These are phyloP conservation scores for Spondyliosoma cantharus DNA, from an alignment of 2,797 vertebrate species.

Conservation along the genomic window DNA sequence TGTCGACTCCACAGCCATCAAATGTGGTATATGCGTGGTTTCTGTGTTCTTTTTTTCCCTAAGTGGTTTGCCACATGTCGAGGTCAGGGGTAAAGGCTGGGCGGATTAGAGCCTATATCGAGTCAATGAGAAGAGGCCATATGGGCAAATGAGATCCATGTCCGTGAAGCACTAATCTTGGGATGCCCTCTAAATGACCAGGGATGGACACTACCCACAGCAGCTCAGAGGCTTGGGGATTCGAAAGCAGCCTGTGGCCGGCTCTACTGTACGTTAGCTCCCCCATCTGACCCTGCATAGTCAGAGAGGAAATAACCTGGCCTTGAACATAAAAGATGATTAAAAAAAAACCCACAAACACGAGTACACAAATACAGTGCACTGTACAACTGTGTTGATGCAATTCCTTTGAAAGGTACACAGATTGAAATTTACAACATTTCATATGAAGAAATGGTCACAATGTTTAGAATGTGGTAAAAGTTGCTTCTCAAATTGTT, in stretches of 20 bases:
- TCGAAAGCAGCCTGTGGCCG: slow-evolving; percentile 66
- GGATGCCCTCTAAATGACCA: slow-evolving; percentile 81
- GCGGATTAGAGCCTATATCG: slow-evolving; percentile 78
- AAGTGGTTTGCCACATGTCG: slow-evolving; percentile 78
- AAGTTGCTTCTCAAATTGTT: neutral
- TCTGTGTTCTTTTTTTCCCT: slow-evolving; percentile 59
- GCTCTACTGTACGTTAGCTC: slow-evolving; percentile 73
- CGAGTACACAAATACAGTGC: slow-evolving; percentile 36
- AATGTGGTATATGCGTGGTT: slow-evolving; percentile 46
- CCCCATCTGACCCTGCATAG: slow-evolving; percentile 72
- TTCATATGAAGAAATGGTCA: neutral
- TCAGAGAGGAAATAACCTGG: slow-evolving; percentile 34
- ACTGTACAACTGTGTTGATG: neutral
- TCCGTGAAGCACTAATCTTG: slow-evolving; percentile 81
- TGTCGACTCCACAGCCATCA: slow-evolving; percentile 27
- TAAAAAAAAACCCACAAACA: slow-evolving; percentile 42
- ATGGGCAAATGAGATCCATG: slow-evolving; percentile 84
- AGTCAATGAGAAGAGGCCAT: slow-evolving; percentile 82
- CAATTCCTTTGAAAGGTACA: neutral
- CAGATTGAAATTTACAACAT: neutral
- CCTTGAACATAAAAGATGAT: slow-evolving; percentile 40
- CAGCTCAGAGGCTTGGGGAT: slow-evolving; percentile 80
- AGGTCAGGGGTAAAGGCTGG: slow-evolving; percentile 80
- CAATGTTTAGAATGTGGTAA: neutral
- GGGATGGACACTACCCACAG: slow-evolving; percentile 77